Evolutionary conservation across 2,797 vertebrate species (phyloP).

Genomic region (Scolopax rusticola): DNA sequence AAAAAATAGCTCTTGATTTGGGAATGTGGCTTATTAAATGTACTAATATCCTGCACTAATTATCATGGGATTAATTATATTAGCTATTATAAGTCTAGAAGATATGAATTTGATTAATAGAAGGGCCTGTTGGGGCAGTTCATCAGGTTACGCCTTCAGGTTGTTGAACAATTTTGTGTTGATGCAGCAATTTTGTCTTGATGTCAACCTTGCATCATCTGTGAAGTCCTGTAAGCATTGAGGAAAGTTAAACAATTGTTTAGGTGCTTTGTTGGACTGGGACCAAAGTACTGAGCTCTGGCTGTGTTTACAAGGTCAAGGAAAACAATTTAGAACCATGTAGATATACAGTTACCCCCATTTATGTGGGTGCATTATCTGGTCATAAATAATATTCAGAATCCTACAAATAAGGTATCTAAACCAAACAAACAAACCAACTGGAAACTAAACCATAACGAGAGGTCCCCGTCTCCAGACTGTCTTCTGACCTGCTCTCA

Average conservation of each 20-base stretch:
- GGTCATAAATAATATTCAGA: background rate
- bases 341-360: background rate
- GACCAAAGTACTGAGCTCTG: background rate
- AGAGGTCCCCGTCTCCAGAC: background rate
- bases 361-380: background rate
- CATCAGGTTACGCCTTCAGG: background rate
- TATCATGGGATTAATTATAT: constrained; percentile 24
- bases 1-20: background rate
- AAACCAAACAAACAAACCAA: background rate
- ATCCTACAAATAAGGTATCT: background rate
- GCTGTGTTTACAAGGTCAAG: background rate
- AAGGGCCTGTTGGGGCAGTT: background rate
- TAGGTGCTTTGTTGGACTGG: background rate
- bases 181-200: background rate
- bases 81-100: background rate
- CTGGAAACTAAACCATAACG: background rate
- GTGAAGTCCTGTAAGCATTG: background rate
- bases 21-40: background rate
- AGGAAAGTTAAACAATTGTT: background rate
- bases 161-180: background rate
- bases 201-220: background rate
- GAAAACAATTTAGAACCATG: background rate
- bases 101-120: background rate
- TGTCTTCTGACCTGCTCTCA: background rate
- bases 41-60: constrained; percentile 6